A percentile compares a stretch with the other conserved stretches of the same genome.
Conservation (phyloP, 2,888 invertebrate species). For the Agrypnus murinus region DNA sequence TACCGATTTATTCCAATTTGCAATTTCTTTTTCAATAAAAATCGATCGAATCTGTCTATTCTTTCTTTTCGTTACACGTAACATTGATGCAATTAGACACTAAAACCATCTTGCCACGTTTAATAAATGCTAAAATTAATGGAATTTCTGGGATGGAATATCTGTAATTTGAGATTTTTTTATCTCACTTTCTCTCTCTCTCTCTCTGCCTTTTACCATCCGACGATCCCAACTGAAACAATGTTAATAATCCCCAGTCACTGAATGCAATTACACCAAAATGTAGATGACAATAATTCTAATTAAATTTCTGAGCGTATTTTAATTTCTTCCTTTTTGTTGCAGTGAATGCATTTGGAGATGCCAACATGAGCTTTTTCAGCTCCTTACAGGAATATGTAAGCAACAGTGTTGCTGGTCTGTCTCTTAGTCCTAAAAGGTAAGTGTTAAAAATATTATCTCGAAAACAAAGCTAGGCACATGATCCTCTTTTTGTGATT, state of each 20-base stretch:
- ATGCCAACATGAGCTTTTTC: constrained; percentile 85
- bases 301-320: constrained; percentile 7
- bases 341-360: constrained; percentile 47
- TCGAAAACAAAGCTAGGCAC: neutral
- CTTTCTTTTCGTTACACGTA: neutral
- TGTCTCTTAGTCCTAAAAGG: constrained; percentile 81
- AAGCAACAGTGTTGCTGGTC: constrained; percentile 88
- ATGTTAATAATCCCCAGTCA: constrained; percentile 23
- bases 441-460: constrained; percentile 56
- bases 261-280: constrained; percentile 25
- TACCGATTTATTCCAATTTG: too few species aligned
- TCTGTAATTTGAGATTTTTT: neutral
- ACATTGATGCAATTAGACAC: constrained; percentile 24
- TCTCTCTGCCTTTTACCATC: constrained; percentile 21
- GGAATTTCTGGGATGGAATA: constrained; percentile 27
- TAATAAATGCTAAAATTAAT: constrained; percentile 34
- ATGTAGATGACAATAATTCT: constrained; percentile 15
- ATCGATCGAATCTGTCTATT: too few species aligned
- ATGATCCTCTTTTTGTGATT: constrained; percentile 4
- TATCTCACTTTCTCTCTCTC: constrained; percentile 9
- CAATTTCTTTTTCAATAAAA: too few species aligned
- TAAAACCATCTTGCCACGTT: constrained; percentile 26
- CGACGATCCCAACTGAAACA: constrained; percentile 2
- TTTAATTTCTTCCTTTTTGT: constrained; percentile 33
- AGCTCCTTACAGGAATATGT: constrained; percentile 90